Conservation (phyloP, 2,797 vertebrate genomes). For the Phrynocephalus vlangalii region DNA sequence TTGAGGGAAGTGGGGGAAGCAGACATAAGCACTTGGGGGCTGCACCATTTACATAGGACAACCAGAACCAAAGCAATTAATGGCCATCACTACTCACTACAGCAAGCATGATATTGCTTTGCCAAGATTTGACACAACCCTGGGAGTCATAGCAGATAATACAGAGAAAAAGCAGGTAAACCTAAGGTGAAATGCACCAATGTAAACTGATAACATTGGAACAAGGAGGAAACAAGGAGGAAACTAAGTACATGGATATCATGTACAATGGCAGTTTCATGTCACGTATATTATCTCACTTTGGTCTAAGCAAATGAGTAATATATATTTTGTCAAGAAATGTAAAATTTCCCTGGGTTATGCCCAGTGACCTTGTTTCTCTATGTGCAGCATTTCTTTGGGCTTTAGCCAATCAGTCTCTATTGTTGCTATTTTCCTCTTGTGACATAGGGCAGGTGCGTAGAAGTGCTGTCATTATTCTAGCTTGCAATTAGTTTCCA, state of each 20-base stretch:
- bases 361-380: background rate
- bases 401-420: background rate
- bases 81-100: too few species aligned
- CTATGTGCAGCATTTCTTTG: background rate
- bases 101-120: background rate
- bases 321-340: background rate
- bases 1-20: too few species aligned
- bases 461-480: background rate
- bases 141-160: background rate
- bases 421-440: slow-evolving; percentile 20
- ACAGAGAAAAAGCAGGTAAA: background rate
- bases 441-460: background rate
- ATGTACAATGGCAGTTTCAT: background rate
- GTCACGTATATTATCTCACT: background rate
- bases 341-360: background rate
- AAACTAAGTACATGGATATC: background rate
- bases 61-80: too few species aligned
- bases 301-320: background rate
- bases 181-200: background rate
- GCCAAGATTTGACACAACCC: background rate
- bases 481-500: slow-evolving; percentile 15
- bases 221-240: background rate
- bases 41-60: too few species aligned
- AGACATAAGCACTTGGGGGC: too few species aligned
- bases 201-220: too few species aligned